Percentiles rank a stretch among this genome's conserved stretches.
These are phyloP conservation scores for Coracias cyanogaster DNA, from an alignment of 2,797 vertebrate genomes.

Conservation along the genomic window DNA sequence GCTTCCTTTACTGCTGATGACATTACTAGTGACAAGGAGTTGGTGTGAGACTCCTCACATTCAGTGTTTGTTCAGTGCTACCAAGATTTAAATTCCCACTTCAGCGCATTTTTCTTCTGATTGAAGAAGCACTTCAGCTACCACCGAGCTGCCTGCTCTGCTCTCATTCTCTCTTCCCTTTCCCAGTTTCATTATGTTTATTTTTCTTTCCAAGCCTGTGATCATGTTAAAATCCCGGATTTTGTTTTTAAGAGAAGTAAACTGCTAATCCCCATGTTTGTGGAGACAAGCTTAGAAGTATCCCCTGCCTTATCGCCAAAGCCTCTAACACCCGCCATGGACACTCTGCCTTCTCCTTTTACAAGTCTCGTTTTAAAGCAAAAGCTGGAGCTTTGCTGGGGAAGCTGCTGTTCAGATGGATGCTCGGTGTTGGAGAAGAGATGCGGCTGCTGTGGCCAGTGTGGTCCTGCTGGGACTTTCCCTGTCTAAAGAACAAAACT, in stretches of 20 bases:
- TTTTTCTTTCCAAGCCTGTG: conserved; percentile 55
- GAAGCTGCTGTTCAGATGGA: not conserved
- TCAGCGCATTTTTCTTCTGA: not conserved
- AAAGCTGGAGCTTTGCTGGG: not conserved
- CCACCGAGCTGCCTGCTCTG: not conserved
- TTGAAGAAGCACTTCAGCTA: not conserved
- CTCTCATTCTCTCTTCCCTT: not conserved
- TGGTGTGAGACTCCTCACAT: not conserved
- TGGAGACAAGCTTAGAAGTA: conserved; percentile 57
- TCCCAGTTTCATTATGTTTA: not conserved
- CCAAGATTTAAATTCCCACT: not conserved
- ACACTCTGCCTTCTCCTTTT: not conserved
- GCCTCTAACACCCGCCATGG: not conserved
- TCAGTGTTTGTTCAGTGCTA: not conserved
- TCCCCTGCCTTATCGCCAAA: not conserved
- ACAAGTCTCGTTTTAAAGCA: not conserved
- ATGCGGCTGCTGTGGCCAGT: not conserved
- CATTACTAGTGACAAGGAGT: not conserved
- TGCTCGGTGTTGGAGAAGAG: not conserved
- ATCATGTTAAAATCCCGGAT: conserved; percentile 27
- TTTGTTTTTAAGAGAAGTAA: conserved; percentile 58
- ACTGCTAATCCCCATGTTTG: conserved; percentile 62
- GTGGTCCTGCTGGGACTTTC: not conserved
- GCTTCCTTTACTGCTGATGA: not conserved
- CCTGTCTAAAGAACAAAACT: not conserved